These are phyloP conservation scores for Archips xylosteana DNA, from an alignment of 2,888 invertebrate species.

Conservation along the genomic window DNA sequence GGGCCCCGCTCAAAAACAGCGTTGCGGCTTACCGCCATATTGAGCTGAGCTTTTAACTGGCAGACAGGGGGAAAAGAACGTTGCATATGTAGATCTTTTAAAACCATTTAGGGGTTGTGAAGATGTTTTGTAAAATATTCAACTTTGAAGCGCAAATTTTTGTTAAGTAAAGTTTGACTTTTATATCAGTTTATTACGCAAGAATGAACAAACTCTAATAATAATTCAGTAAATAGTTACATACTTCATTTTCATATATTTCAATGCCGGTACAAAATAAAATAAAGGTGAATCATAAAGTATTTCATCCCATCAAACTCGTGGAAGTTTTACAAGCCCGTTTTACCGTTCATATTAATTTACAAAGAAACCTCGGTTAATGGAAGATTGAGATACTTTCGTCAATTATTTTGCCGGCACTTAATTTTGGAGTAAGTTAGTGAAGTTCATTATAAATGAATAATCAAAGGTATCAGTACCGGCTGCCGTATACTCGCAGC, in stretches of 20 bases:
- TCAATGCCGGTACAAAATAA: constrained; percentile 11
- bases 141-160: too few relatives aligned
- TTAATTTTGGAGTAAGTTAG: constrained; percentile 3
- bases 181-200: neutral
- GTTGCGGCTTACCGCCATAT: too few relatives aligned
- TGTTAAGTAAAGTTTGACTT: neutral
- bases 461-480: neutral
- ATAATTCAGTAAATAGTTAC: neutral
- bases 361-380: constrained; percentile 17
- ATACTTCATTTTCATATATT: neutral
- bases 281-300: constrained; percentile 6
- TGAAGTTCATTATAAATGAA: neutral
- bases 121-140: too few relatives aligned
- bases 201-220: neutral
- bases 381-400: constrained; percentile 8
- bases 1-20: too few relatives aligned
- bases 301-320: constrained; percentile 10
- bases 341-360: constrained; percentile 17
- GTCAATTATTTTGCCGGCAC: constrained; percentile 4
- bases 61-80: too few relatives aligned
- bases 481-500: neutral
- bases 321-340: constrained; percentile 16
- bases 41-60: too few relatives aligned
- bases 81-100: too few relatives aligned
- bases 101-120: too few relatives aligned